Evolutionary conservation across 2,113 vertebrate species (phyloP), one percentile per base, ranked within the genome.

Genomic region (Macrotis lagotis): DNA sequence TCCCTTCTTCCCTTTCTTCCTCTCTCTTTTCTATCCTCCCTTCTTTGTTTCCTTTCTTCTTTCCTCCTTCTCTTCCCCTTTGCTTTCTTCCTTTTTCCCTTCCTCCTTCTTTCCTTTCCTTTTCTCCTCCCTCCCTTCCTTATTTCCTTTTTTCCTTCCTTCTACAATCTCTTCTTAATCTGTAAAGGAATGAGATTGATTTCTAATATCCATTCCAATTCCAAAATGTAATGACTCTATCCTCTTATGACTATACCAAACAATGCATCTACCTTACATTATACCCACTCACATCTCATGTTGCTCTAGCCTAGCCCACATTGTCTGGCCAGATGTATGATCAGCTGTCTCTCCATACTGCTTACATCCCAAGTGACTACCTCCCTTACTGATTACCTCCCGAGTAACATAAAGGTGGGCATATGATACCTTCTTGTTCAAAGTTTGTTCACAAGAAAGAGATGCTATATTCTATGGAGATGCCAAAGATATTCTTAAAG

Each of bases 321-420:
- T 49, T 94, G 90, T 26, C 83, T 51, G 25, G 25, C 55, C 92
- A 48, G 90, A 52, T 28, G 66, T 44, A 55, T n/a, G 49, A 49
- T 92, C 91, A 92, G 52, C 25, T 25, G 49, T 59, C 50, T 53
- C 90, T 95, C 88, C 59, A 44, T 44, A 83, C n/a, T 49, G 88
- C 48, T 92, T 88, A 93, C 94, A 93, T 92, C 83, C 44, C 66
- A 91, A 37, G 53, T 92, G 83, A 96, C 47, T 94, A 90, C 25
- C n/a, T 83, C n/a, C 74, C 59, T 83, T 83, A 83, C 66, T 47
- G 88, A 49, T 94, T 88, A 94, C 93, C 93, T 91, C 55, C 44
- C 53, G 90, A 28, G 53, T 91, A 55, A 96, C 51, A 83, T 94
- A 88, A 28, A 83, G 66, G n/a, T 44, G 44, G 3, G 31, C 53